These are phyloP conservation scores for Myiagra hebetior DNA, from an alignment of 2,113 vertebrate genomes.

Conservation along the genomic window DNA sequence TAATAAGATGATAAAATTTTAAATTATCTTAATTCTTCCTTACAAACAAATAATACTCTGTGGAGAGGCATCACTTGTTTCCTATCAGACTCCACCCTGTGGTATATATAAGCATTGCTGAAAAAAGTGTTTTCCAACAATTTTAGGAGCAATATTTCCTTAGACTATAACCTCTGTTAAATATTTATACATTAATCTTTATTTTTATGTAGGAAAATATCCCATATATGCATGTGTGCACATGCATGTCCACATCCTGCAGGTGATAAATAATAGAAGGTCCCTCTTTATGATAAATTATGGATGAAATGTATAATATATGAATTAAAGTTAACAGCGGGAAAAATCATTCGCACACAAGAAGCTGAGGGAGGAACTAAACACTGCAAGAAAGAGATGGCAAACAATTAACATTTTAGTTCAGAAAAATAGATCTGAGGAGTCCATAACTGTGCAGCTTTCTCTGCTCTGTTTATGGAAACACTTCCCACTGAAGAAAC, in stretches of 20 bases:
- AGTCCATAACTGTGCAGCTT: neutral
- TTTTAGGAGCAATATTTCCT: neutral
- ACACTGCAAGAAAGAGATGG: neutral
- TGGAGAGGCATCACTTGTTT: neutral
- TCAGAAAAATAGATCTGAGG: neutral
- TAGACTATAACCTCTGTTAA: neutral
- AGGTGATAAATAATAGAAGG: constrained; percentile 62
- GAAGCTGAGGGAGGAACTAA: neutral
- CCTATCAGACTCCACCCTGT: neutral
- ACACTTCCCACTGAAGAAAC: neutral
- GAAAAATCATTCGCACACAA: constrained; percentile 30
- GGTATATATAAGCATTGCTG: neutral
- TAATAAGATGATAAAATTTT: neutral
- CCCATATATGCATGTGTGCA: constrained; percentile 39
- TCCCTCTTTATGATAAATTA: constrained; percentile 47
- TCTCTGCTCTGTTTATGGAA: neutral
- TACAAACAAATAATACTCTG: neutral
- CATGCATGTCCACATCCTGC: constrained; percentile 13
- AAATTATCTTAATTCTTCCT: neutral
- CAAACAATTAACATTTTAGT: neutral
- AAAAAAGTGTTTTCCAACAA: neutral
- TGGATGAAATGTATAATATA: constrained; percentile 63
- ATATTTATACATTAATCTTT: constrained; percentile 27
- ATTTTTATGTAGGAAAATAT: constrained; percentile 28
- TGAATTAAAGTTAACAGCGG: constrained; percentile 35